Evolutionary conservation across 1,140 invertebrate genomes (phyloP).

Genomic region (Euura saliciscinereae): DNA sequence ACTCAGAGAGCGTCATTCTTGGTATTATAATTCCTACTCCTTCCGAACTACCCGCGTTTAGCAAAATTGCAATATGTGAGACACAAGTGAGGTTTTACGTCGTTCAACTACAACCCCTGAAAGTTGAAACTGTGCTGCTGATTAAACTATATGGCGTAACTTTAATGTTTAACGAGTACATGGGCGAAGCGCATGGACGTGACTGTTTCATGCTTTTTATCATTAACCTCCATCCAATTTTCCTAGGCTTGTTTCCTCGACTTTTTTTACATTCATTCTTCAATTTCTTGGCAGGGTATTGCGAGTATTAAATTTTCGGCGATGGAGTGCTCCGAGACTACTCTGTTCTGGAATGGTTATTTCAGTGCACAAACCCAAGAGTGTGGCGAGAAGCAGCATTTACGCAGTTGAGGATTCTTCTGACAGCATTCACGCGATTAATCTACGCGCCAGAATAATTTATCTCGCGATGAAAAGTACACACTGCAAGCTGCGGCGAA

Average conservation of each 20-base stretch:
- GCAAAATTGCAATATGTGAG: too few relatives aligned
- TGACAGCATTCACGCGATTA: not conserved
- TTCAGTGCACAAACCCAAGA: not conserved
- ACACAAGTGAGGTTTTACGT: too few relatives aligned
- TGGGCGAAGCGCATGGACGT: not conserved
- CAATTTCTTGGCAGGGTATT: not conserved
- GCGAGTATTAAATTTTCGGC: not conserved
- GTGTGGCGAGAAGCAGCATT: not conserved
- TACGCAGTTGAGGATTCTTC: not conserved
- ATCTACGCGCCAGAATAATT: not conserved
- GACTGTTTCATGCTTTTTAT: conserved; percentile 2
- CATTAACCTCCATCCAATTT: not conserved
- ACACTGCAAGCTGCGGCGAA: not conserved
- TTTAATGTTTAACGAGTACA: not conserved
- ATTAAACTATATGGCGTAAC: not conserved
- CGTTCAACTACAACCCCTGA: too few relatives aligned
- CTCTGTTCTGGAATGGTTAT: not conserved
- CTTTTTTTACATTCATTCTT: not conserved
- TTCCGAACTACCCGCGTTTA: too few relatives aligned
- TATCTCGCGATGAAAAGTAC: not conserved
- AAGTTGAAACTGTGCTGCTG: not conserved
- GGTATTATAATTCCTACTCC: too few relatives aligned
- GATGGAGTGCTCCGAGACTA: not conserved
- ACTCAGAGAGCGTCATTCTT: too few relatives aligned
- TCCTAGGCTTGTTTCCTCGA: not conserved